Base-by-base conservation (phyloP, 2,888 invertebrate species). In the Acanthacorydalis orientalis region DNA sequence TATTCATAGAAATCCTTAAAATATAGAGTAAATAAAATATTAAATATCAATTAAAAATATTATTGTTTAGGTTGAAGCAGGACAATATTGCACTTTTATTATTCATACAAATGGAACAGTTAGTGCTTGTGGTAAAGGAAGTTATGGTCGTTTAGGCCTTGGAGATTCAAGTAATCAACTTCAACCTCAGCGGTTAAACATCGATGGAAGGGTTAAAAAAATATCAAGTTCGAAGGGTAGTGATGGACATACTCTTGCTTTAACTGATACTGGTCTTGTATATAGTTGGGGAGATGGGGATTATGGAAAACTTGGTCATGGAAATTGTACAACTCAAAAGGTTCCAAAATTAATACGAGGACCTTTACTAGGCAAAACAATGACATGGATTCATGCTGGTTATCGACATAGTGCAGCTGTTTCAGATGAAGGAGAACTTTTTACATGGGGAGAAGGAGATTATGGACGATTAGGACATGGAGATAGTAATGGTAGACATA, bases 71-170 rank as follows among this genome's bases (percentile, higher is more conserved):
- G 63, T 73, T 37, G 78, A 78, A 60, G 76, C 77, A 16, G 78
- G 78, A 1, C 77, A 77, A 56, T 77, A 76, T 55, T 78, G 77
- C 57, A 75, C 77, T 1, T 78, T 78, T 60, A 64, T 74, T 2
- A 69, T 77, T 10, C 72, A 75, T 54, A 64, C 62, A 51, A 74
- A 74, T 57, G 76, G 76, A 2, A 65, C 68, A 45, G 69, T 77
- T 14, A 72, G 69, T 55, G 77, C 75, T 2, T 77, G 77, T 60
- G 76, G 77, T 3, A 77, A 76, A 60, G 76, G 76, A 1, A 76
- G 74, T 55, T 77, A 77, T 58, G 77, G 77, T 1, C 65, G 77
- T 31, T 60, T 78, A n/a, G 77, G 77, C 1, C 63, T 77, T 1
- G 77, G 77, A 1, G 77, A 77, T 59, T 75, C 75, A 1, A 70